phyloP scores from a whole-genome alignment of 37 sponge, comb jelly and placozoan species.

The Tethya wilhelma region DNA sequence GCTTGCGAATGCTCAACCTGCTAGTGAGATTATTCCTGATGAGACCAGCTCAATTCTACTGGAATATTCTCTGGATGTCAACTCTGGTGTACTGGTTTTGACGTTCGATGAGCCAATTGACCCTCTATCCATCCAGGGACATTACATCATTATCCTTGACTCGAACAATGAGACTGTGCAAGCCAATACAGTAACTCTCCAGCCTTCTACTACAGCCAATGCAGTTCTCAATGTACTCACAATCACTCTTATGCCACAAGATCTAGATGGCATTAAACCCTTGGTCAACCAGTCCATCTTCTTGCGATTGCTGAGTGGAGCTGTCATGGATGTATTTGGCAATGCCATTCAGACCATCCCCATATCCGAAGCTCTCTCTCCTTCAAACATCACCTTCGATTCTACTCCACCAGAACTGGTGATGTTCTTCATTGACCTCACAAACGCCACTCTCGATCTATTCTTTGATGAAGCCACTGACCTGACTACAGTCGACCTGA shows the following conservation, averaged over 20 bases:
- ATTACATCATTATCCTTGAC: conserved; percentile 34
- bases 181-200: conserved; percentile 29
- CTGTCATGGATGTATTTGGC: conserved; percentile 62
- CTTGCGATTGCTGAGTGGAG: conserved; percentile 32
- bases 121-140: conserved; percentile 35
- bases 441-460: conserved; percentile 63
- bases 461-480: conserved; percentile 77
- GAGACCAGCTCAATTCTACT: conserved; percentile 54
- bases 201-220: conserved; percentile 2
- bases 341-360: conserved; percentile 29
- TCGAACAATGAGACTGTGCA: conserved; percentile 9
- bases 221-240: conserved; percentile 41
- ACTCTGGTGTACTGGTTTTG: conserved; percentile 55
- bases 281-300: conserved; percentile 39
- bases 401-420: conserved; percentile 56
- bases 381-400: conserved; percentile 45
- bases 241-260: conserved; percentile 38
- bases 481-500: conserved; percentile 28
- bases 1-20: conserved; percentile 15
- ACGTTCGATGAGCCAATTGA: conserved; percentile 79
- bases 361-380: conserved; percentile 13
- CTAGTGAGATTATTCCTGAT: conserved; percentile 54
- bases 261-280: conserved; percentile 74
- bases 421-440: conserved; percentile 74
- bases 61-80: conserved; percentile 59